Base-by-base conservation (phyloP, 2,888 invertebrate genomes). In the Nematopogon swammerdamellus region DNA sequence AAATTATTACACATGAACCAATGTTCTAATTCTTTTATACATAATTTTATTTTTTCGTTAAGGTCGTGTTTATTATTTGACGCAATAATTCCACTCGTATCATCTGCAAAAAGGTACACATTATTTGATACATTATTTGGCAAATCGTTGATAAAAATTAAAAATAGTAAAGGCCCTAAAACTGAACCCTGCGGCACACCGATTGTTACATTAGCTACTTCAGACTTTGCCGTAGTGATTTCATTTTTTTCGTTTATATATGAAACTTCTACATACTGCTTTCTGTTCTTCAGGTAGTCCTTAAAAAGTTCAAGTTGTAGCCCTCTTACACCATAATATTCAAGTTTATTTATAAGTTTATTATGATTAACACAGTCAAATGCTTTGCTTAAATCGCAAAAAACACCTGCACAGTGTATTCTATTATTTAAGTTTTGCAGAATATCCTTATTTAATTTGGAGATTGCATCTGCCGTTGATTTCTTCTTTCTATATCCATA, bases 241-340 rank as follows among this genome's bases (percentile, higher is more conserved):
- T 46, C 29, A 14, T 46, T 14, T 19, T 46, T 46, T 14, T 25
- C 14, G 3, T 46, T 17, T 4, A 25, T 25, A 3, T n/a, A 19
- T 46, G 11, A n/a, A 14, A 46, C 14, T 20, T 25, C 46, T 10
- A 19, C 19, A n/a, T 16, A 46, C 11, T 45, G 46, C 19, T 25
- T 25, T 16, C 46, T 19, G n/a, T 46, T 25, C 20, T 20, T 19
- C 3, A 46, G 20, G 16, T 46, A 46, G n/a, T 14, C 10, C 6
- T 25, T 25, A 6, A 46, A 20, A 8, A 46, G 6, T 16, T 46
- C 25, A 4, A 19, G n/a, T n/a, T 19, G 19, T 19, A 19, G 5
- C 3, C 29, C 25, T 16, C 46, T 46, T n/a, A 46, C 19, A 14
- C 46, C 46, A 46, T 46, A 46, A n/a, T 16, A 25, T 46, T 25